These are phyloP conservation scores for Phoxinus dragarum DNA, from an alignment of 2,797 vertebrate species.

Conservation along the genomic window DNA sequence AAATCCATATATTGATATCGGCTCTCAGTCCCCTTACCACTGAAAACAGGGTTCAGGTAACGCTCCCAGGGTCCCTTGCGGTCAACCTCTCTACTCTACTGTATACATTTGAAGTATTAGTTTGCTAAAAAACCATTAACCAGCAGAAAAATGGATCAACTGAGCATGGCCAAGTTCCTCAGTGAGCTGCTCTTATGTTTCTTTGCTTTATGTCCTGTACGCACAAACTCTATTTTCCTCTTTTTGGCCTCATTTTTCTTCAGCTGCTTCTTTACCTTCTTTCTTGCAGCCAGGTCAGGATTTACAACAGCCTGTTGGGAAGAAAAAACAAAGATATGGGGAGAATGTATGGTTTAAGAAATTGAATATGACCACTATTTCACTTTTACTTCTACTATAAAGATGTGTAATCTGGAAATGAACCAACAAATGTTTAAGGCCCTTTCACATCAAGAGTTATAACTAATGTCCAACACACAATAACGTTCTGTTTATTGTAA, in stretches of 20 bases:
- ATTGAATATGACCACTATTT: not conserved
- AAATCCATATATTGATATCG: constrained; percentile 38
- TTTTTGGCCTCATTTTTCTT: constrained; percentile 95
- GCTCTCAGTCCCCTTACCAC: not conserved
- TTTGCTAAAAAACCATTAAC: not conserved
- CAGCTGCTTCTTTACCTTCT: constrained; percentile 94
- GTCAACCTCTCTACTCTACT: not conserved
- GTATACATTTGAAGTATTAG: not conserved
- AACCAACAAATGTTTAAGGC: not conserved
- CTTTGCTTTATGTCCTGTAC: constrained; percentile 90
- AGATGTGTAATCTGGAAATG: not conserved
- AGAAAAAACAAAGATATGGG: not conserved
- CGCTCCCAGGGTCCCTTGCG: not conserved
- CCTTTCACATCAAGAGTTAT: not conserved
- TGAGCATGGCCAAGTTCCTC: constrained; percentile 90
- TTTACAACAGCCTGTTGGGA: constrained; percentile 87
- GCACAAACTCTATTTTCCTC: constrained; percentile 90
- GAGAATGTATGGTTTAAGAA: not conserved
- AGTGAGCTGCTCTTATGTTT: constrained; percentile 82
- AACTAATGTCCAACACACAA: not conserved
- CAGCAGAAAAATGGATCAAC: constrained; percentile 70
- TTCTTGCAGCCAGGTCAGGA: constrained; percentile 93
- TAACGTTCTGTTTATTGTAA: too few species aligned
- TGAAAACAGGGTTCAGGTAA: not conserved
- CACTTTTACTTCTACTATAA: not conserved